Base-by-base conservation (phyloP, 2,797 vertebrate genomes). In the Pseudochirops corinnae region DNA sequence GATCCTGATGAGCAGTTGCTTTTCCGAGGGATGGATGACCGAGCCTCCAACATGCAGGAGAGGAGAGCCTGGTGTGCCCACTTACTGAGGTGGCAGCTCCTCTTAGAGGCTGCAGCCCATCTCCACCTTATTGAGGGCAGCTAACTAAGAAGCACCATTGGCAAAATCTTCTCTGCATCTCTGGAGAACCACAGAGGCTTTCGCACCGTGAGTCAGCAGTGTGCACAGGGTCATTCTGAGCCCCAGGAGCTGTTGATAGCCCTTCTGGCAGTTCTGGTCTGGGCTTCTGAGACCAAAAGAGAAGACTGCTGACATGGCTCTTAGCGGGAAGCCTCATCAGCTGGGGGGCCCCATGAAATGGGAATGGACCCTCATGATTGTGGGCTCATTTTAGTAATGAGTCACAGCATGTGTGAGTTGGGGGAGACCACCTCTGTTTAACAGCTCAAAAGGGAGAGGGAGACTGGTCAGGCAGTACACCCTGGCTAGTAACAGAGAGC, bases 1-100 rank as follows among this genome's bases (percentile, higher is more conserved):
- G 93, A 94, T 91, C 93, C 90, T 67, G 56, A 74, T 92, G 91
- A 95, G 67, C 67, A 95, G 1, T 62, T 93, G 57, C 31, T 96
- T 92, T 93, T 93, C 92, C 55, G 90, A 93, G 56, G 94, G 90
- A 93, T 62, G 95, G 82, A 55, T 28, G 55, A 90, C 52, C 52
- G 52, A 57, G 74, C 56, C 56, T 95, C 46, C 82, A 92, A 52
- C 91, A 24, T 50, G 46, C 56, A 90, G 58, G 96, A n/a, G 39
- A 93, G 93, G 39, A 95, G 74, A 10, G 56, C 56, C 60, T 92
- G 92, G 28, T n/a, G 5, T 62, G 92, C 21, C n/a, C 28, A 10
- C 33, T 92, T 11, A 33, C 0, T 91, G 96, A 92, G 82, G 90
- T 82, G 55, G 90, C 56, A 90, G 60, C 92, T 93, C n/a, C 94